Evolutionary conservation across 2,888 invertebrate species (phyloP), one percentile per base, ranked within the genome.

Genomic region (Litoditis marina): DNA sequence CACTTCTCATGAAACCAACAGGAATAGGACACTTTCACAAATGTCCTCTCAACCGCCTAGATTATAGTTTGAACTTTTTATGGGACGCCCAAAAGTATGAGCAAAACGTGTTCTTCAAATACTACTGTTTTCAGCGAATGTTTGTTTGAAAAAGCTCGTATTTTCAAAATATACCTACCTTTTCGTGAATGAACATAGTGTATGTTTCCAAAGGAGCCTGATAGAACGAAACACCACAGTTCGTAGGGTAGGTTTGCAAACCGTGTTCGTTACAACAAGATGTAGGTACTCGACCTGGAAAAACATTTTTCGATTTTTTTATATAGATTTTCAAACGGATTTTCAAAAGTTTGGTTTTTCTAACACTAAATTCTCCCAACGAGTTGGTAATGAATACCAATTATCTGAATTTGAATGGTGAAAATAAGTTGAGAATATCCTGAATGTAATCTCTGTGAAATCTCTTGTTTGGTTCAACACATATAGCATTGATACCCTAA

Each of bases 241-340:
- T 69, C 2, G 64, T 60, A 7, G 78, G 78, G 55, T 79, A 79
- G 13, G 63, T 61, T 1, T 58, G 53, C 13, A 68, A 51, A 49
- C 80, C 80, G 31, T 76, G 60, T 28, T 76, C 72, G 55, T 78
- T 81, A 68, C 80, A 81, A 57, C 80, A 81, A 1, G 78, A 78
- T 1, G 59, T 30, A 1, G 80, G 80, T 5, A 81, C 78, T 8
- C 57, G 49, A 22, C 79, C 79, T 68, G 56, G 16, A 30, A 49
- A 44, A 63, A 52, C 4, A 30, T 31, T 8, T 13, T 25, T 7
- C 8, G 7, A 11, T 7, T 8, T 31, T 52, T 8, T 11, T 11
- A 11, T n/a, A n/a, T n/a, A n/a, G n/a, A n/a, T n/a, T n/a, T n/a
- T n/a, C n/a, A n/a, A n/a, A n/a, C n/a, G n/a, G n/a, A 54, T 54